Evolutionary conservation across 2,797 vertebrate genomes (phyloP), one percentile per base, ranked within the genome.

Genomic region (Bradypodion pumilum): DNA sequence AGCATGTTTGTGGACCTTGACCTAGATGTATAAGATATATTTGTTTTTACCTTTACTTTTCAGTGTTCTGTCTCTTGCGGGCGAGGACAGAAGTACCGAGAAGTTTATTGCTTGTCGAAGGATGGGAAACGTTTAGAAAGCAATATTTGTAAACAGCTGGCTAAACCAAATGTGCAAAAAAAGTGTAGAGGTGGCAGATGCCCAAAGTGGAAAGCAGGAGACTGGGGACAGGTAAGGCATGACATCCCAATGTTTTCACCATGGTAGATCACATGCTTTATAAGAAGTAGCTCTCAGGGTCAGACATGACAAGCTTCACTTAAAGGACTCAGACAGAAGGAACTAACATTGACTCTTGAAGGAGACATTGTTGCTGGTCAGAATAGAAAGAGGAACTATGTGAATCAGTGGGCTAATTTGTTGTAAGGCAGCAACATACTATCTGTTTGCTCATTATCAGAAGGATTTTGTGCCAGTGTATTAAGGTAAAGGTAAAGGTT

Each of bases 41-140:
- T 94, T 91, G 93, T 94, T 93, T 49, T 95, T 94, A 90, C 93
- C 95, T 95, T 95, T 86, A 87, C 92, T 92, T 96, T 95, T 78
- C 97, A 99, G 98, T 99, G 98, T 92, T 99, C 98, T 74, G 96
- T 96, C 83, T 97, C 97, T 94, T 99, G 98, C 92, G 98, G 98
- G 94, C 97, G 96, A 95, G 98, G 98, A 80, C 95, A 97, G 94
- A 98, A 97, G 92, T 96, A 96, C 91, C 97, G 98, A 80, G 96
- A 95, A 85, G 97, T 98, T 94, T 97, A 96, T 95, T 99, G 98
- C 89, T 95, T 97, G 94, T 96, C 96, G 82, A 96, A 95, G 81
- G 97, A 97, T 40, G 97, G 97, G 74, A 97, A 94, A 76, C 95
- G 95, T 78, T 91, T 97, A 91, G 95, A 94, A n/a, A 98, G 97